Evolutionary conservation across 2,113 vertebrate species (phyloP), one percentile per base, ranked within the genome.

Genomic region (Silurus glanis): DNA sequence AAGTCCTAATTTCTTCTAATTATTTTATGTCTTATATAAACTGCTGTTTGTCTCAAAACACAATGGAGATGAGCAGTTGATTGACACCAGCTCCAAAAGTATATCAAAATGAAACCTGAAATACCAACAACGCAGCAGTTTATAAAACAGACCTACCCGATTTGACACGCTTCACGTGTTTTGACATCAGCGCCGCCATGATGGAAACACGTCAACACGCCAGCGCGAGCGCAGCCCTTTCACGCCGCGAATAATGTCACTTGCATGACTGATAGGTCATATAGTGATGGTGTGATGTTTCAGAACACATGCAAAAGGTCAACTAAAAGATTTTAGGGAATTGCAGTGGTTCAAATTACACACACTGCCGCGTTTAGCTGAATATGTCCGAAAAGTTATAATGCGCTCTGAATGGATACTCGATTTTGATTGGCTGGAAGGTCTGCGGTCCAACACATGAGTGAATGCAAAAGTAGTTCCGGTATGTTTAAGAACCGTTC

Each of bases 101-200:
- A 75, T 3, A 9, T n/a, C 2, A 10, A 23, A 7, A 23, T 75
- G 47, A n/a, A n/a, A 23, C 8, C 47, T 51, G 4, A 51, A 53
- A 47, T 19, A 72, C 8, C 8, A 72, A 16, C 67, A 71, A 17
- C 14, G 10, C 3, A 0, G 9, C 19, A 49, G 12, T 74, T 5
- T 10, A 74, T 51, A 49, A 51, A 49, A 74, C 7, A 59, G 1
- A 47, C 56, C 21, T 90, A 94, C 94, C 93, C 66, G 90, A 90
- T 72, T 92, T 94, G 0, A 94, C 92, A 19, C 93, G 93, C 37
- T 93, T 94, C 59, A 93, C 87, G 16, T 93, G 94, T 21, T 62
- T 80, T 16, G 91, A 89, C 1, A 94, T 59, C 91, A 94, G 93
- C 4, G 49, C 53, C 21, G n/a, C 55, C 62, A 45, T 75, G 28